phyloP scores from a whole-genome alignment of 2,113 vertebrate species.

The Camarhynchus parvulus region DNA sequence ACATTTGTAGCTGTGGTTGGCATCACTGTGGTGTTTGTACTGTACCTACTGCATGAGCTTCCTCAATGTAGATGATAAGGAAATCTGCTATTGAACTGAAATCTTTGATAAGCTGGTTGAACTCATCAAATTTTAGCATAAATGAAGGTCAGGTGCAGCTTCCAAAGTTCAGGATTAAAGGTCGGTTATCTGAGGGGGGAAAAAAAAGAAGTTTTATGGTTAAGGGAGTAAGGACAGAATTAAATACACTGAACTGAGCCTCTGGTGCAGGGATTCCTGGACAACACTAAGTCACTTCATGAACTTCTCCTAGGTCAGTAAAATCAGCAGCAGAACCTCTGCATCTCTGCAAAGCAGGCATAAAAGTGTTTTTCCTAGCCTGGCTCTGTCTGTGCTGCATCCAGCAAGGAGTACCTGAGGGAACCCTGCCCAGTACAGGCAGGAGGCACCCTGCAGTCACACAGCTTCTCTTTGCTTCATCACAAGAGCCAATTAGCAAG shows the following conservation, averaged over 20 bases:
- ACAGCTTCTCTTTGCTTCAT: background rate
- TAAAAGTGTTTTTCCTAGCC: background rate
- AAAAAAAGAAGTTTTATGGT: background rate
- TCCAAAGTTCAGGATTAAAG: constrained; percentile 90
- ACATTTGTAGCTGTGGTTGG: background rate
- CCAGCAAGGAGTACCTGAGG: background rate
- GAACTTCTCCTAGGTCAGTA: background rate
- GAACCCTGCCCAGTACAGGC: background rate
- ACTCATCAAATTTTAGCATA: constrained; percentile 88
- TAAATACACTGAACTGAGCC: background rate
- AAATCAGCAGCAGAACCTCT: background rate
- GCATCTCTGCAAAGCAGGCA: background rate
- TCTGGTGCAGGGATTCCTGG: background rate
- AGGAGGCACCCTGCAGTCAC: background rate
- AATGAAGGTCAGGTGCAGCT: constrained; percentile 97
- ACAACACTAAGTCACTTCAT: background rate
- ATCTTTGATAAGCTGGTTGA: constrained; percentile 88
- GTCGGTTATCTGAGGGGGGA: constrained; percentile 70
- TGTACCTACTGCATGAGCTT: constrained; percentile 90
- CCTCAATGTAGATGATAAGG: constrained; percentile 89
- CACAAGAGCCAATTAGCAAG: background rate
- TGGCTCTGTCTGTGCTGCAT: background rate
- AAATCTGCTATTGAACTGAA: constrained; percentile 87
- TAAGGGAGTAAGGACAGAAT: background rate
- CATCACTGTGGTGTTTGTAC: background rate